A percentile compares a stretch with the other conserved stretches of the same genome.
Conservation (phyloP, 2,113 vertebrate species). For the Pluvianellus socialis region DNA sequence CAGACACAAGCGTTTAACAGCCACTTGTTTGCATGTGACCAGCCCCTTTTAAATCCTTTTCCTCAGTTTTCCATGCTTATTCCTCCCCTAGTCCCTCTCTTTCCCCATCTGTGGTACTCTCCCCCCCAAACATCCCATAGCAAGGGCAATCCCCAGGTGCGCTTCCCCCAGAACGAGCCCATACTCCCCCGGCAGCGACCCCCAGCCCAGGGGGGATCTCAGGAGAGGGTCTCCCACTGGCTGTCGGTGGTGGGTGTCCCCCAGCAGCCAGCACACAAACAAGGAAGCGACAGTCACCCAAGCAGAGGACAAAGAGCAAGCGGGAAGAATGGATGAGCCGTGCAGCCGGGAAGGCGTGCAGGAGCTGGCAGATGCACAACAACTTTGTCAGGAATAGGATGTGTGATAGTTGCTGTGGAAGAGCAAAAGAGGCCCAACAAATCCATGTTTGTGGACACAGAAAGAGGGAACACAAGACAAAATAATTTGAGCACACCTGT, state of each 20-base stretch:
- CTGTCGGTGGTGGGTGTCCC: neutral
- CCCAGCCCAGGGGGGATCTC: neutral
- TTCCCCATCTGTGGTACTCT: neutral
- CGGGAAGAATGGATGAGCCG: rapidly evolving
- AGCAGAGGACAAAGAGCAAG: neutral
- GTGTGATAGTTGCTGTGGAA: neutral
- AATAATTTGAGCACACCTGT: neutral
- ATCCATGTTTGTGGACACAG: neutral
- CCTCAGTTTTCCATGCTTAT: neutral
- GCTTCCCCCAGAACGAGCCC: neutral
- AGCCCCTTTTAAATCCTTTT: neutral
- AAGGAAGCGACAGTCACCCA: neutral
- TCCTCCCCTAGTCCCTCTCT: neutral
- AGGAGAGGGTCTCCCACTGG: neutral
- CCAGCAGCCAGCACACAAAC: neutral
- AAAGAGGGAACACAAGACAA: neutral
- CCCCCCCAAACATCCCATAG: neutral
- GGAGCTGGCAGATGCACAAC: neutral
- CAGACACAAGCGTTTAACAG: neutral
- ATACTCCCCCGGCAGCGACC: rapidly evolving
- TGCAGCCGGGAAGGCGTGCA: neutral
- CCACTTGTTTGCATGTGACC: neutral
- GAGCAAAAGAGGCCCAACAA: neutral
- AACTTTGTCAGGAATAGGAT: neutral
- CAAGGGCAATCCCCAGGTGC: neutral